Evolutionary conservation across 2,113 vertebrate species (phyloP), one percentile per base, ranked within the genome.

Genomic region (Columbina picui): DNA sequence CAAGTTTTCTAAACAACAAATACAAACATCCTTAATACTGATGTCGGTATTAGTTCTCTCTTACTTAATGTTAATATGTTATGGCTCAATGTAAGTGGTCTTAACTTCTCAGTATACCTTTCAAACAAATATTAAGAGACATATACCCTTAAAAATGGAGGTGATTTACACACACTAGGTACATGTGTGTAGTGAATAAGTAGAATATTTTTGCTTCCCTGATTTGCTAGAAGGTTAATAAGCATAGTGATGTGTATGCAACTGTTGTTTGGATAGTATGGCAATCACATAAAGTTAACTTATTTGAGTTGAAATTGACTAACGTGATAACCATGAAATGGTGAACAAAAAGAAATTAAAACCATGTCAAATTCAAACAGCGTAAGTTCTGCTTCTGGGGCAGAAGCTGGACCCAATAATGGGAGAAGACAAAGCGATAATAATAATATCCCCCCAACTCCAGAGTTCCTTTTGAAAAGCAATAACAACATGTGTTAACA

Each of bases 1-100:
- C 27, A 75, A 68, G 36, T 84, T 92, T 86, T 78, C 18, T 75
- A 89, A 90, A 78, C 52, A 81, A 82, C 47, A 47, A 90, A 49
- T 73, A 23, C 16, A 64, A 68, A 61, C 55, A 75, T 64, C 30
- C 16, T 74, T 56, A 38, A 1, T 74, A 11, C 7, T 52, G 19
- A 52, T 0, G 6, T n/a, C 60, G 49, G 1, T 88, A 22, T 56
- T 81, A 60, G 7, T 67, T 18, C 14, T 84, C n/a, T n/a, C n/a
- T 78, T 84, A 59, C 32, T 50, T 83, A 18, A 15, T 63, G 3
- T 39, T 83, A 20, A 15, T 63, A 4, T 39, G 12, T 78, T 73
- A 21, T 0, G 1, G 14, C 25, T 49, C 6, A 30, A 5, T 39
- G 23, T 53, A 50, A 59, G 32, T 38, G 14, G 8, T 75, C 22